Conservation (phyloP, 2,888 invertebrate genomes). For the Coenonympha arcania region DNA sequence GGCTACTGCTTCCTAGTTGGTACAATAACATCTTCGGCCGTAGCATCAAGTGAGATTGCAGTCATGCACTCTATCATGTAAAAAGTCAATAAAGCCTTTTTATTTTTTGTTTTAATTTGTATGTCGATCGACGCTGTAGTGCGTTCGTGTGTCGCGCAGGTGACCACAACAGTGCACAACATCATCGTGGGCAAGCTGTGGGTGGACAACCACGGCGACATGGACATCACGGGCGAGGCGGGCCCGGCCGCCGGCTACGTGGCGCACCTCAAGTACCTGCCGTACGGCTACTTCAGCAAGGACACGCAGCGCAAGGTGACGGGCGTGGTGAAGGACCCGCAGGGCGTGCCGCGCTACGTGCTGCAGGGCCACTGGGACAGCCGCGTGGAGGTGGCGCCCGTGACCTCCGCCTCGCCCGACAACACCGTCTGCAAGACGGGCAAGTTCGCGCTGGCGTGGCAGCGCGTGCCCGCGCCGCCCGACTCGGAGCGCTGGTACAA, state of each 20-base stretch:
- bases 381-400: constrained; percentile 94
- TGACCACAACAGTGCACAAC: constrained; percentile 99
- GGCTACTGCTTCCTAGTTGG: too few species aligned
- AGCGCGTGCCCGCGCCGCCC: constrained; percentile 81
- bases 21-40: too few species aligned
- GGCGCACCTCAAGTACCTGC: constrained; percentile 97
- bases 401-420: constrained; percentile 80
- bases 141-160: constrained; percentile 44
- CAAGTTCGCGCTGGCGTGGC: constrained; percentile 89
- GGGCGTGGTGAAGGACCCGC: constrained; percentile 82
- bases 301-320: constrained; percentile 94
- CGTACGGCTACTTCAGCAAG: constrained; percentile 98
- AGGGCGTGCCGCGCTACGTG: constrained; percentile 84
- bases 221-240: constrained; percentile 88
- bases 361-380: constrained; percentile 95
- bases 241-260: constrained; percentile 92
- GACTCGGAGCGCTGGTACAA: constrained; percentile 88
- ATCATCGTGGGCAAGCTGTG: constrained; percentile 99
- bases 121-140: background rate
- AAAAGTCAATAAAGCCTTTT: too few species aligned
- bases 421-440: constrained; percentile 96
- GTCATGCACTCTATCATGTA: too few species aligned
- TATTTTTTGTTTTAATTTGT: too few species aligned
- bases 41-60: too few species aligned
- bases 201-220: constrained; percentile 99